Evolutionary conservation across 1,140 invertebrate genomes (phyloP), one percentile per base, ranked within the genome.

Genomic region (Trachymyrmex cornetzi): DNA sequence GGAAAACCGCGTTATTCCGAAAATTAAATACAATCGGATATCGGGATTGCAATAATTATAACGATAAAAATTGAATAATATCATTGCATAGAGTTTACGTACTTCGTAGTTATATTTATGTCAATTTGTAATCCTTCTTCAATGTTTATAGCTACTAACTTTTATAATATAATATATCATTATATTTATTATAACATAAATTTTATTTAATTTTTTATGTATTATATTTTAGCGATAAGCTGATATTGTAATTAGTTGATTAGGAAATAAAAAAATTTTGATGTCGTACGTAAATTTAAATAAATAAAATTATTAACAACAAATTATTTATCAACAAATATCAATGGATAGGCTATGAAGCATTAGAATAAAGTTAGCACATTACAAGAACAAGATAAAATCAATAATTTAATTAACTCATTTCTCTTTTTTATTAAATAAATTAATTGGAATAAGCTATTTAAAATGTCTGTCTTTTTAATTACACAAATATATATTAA

Each of bases 1-100:
- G 9, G 19, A 34, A 66, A 22, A 19, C 34, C 16, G 1, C 27
- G 19, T 4, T 66, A 38, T 66, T 66, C n/a, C 34, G 3, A 11
- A 66, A 66, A 66, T 34, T 64, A 64, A 34, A 34, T 66, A 66
- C 9, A 66, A 19, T 38, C 11, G 19, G 38, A 66, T 38, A 66
- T 66, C 3, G 34, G 3, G 34, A 66, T 66, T 66, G 61, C 61
- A 63, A 66, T 66, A 12, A 4, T 66, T 66, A 66, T 66, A 38
- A 9, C 9, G 19, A 38, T 66, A 22, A 38, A 38, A 38, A 34
- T 66, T 66, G 11, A 1, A 11, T 38, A 22, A 66, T 38, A 9
- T 1, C 24, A 34, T 66, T 3, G 19, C 2, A 11, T 5, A 3
- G 27, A 64, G 11, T 66, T 66, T 66, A 66, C 2, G 34, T 19